phyloP scores from a whole-genome alignment of 2,888 invertebrate genomes.

The Drosophila birchii region DNA sequence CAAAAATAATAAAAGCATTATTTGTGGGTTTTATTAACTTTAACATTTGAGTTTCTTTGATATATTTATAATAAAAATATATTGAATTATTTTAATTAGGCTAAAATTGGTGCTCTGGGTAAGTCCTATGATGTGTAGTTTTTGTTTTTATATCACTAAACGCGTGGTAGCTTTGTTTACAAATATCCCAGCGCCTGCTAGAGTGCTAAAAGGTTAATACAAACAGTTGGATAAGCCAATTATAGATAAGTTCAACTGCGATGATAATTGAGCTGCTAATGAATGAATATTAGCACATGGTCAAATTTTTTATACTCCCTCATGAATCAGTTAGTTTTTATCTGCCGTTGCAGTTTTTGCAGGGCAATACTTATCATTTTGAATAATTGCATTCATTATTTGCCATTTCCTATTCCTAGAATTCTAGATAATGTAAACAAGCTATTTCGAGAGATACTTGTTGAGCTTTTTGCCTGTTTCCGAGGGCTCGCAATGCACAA shows the following conservation, averaged over 20 bases:
- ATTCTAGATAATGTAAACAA: constrained; percentile 1
- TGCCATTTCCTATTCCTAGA: not conserved
- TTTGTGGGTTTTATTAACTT: no score
- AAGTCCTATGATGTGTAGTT: not conserved
- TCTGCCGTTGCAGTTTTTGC: not conserved
- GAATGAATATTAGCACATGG: not conserved
- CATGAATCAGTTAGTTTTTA: not conserved
- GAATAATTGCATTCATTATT: not conserved
- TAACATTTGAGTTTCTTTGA: no score
- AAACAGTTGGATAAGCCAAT: constrained; percentile 3
- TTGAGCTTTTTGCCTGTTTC: constrained; percentile 12
- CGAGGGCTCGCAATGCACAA: constrained; percentile 15
- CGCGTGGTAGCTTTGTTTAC: not conserved
- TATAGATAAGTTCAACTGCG: not conserved
- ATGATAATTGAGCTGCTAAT: constrained; percentile 15
- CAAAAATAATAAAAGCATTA: no score
- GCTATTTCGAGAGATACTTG: constrained; percentile 18
- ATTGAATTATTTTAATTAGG: no score
- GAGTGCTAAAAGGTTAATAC: constrained; percentile 2
- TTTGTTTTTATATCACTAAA: not conserved
- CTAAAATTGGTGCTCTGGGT: no score
- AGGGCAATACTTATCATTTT: not conserved
- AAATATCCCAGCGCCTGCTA: not conserved
- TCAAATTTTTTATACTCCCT: not conserved
- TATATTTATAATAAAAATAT: no score